A percentile compares a stretch with the other conserved stretches of the same genome.
phyloP scores from a whole-genome alignment of 2,888 invertebrate species.

The Stomorhina lunata region DNA sequence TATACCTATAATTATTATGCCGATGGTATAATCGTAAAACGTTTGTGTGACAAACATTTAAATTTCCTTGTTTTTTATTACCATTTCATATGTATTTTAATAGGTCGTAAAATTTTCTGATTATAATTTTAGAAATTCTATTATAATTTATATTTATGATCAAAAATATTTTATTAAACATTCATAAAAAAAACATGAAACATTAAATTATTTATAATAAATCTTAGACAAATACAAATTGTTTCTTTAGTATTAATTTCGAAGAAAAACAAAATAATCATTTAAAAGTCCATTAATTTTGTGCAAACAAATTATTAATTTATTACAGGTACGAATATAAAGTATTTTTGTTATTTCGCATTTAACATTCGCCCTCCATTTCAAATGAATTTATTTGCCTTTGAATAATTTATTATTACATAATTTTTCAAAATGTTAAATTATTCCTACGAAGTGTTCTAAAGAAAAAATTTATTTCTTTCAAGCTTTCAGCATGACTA shows the following conservation, averaged over 20 bases:
- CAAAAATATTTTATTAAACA: slow-evolving; percentile 13
- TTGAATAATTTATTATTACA: slow-evolving; percentile 27
- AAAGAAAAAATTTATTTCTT: neutral
- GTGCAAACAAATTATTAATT: slow-evolving; percentile 37
- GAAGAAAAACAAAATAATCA: slow-evolving; percentile 3
- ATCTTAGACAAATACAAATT: neutral
- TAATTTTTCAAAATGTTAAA: neutral
- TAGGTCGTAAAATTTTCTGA: neutral
- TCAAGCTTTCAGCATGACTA: slow-evolving; percentile 4
- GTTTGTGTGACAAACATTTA: neutral
- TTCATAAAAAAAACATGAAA: slow-evolving; percentile 3
- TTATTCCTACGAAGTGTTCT: neutral
- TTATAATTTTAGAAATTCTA: slow-evolving; percentile 11
- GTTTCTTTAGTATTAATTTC: neutral
- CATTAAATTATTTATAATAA: slow-evolving; percentile 15
- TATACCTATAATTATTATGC: neutral
- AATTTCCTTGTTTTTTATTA: neutral
- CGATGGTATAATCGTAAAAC: neutral
- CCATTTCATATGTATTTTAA: neutral
- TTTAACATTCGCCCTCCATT: neutral
- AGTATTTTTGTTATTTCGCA: neutral
- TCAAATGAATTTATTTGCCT: neutral
- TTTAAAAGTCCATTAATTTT: slow-evolving; percentile 39
- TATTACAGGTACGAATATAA: neutral
- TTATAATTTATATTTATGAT: slow-evolving; percentile 7